Evolutionary conservation across 1,140 invertebrate genomes (phyloP), one percentile per base, ranked within the genome.

Genomic region (Meloidogyne floridensis): DNA sequence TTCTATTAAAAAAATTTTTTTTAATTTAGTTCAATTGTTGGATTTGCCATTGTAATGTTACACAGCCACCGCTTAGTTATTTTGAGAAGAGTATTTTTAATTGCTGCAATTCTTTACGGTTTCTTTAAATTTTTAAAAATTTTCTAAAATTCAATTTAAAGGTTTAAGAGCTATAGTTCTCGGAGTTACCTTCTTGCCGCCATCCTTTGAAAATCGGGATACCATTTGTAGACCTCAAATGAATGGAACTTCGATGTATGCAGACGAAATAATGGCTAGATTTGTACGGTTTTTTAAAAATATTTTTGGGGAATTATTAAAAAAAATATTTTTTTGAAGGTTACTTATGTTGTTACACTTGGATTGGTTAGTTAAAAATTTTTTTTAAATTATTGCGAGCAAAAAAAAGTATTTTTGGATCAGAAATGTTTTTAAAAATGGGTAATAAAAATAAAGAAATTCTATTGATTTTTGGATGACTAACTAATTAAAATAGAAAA

Each of bases 271-370:
- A 54, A 87, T 88, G 11, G 83, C 87, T 0, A 76, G 87, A 82
- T 89, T 71, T 53, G 73, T 43, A 47, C 18, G 42, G 5, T 8
- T 53, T 75, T 42, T 65, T n/a, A n/a, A n/a, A 32, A 32, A 32
- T 32, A 32, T 32, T 13, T 18, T n/a, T 47, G 7, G 7, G 5
- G 15, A 65, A 65, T n/a, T 65, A n/a, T 6, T 65, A n/a, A n/a
- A n/a, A 65, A 59, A 65, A 65, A n/a, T 65, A 65, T n/a, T 65
- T 65, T 65, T 65, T 32, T 32, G 32, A 32, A 65, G 75, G 71
- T 89, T 15, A 90, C 88, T 0, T 89, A 89, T 75, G 88, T 89
- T 2, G 89, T 89, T n/a, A 89, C 88, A 15, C 80, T 89, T n/a
- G 88, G 88, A 11, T 73, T 89, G 32, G 77, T 71, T 20, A 10